Base-by-base conservation (phyloP, 1,140 invertebrate species). In the Drosophila busckii region DNA sequence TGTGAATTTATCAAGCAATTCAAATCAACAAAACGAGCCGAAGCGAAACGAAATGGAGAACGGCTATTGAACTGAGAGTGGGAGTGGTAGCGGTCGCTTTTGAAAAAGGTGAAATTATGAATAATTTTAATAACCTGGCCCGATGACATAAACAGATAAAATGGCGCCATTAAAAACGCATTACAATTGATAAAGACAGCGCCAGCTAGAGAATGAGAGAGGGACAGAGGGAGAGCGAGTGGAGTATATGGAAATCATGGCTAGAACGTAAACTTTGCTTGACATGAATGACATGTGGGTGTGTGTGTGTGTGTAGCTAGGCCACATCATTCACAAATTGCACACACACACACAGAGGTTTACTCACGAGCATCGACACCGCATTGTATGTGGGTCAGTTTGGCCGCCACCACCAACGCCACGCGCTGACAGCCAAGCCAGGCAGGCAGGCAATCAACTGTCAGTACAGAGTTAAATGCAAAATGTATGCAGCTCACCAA, bases 91-190 rank as follows among this genome's bases (percentile, higher is more conserved):
- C 3, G 38, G 31, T 34, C 40, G 52, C 53, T 58, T 46, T 19
- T n/a, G n/a, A n/a, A 64, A 53, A 40, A 46, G 46, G 54, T n/a
- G n/a, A n/a, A 44, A 66, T 69, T 70, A 75, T 73, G 65, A 80
- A 82, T 73, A 61, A 75, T 73, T 80, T 82, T 70, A 75, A 80
- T 75, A 80, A 61, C 50, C 64, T 49, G 48, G 40, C 49, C 54
- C 45, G 75, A 82, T 82, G 75, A 66, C 75, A 82, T 64, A 66
- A 82, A 75, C 75, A 82, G 75, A 82, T 82, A 82, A 66, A 56
- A 9, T 26, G 37, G 37, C 50, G 55, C 75, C 75, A 82, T 82
- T 82, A 82, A 82, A 82, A 82, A 82, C 76, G 70, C 75, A 82
- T 82, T 82, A 82, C 75, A 82, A 75, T 80, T 73, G 69, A 69